Evolutionary conservation across 2,113 vertebrate genomes (phyloP).

Genomic region (Shinisaurus crocodilurus): DNA sequence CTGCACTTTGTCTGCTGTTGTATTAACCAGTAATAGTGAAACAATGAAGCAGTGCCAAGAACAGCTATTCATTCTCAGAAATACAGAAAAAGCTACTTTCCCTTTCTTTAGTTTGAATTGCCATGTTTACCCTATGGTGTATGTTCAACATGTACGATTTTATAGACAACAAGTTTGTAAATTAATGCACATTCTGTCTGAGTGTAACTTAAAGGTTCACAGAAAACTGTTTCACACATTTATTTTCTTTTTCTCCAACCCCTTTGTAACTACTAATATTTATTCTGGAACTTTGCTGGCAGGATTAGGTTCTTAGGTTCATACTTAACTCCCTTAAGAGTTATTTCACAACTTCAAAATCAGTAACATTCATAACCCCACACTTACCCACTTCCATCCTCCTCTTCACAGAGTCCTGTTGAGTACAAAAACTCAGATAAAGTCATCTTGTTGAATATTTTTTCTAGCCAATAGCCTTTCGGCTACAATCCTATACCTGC

Average conservation of each 20-base stretch:
- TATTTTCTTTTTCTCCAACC: constrained; percentile 1
- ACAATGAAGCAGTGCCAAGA: constrained; percentile 70
- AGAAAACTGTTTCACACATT: constrained; percentile 24
- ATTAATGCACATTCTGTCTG: constrained; percentile 59
- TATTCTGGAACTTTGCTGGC: neutral
- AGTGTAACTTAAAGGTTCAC: constrained; percentile 53
- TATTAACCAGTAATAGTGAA: constrained; percentile 87
- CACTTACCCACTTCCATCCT: neutral
- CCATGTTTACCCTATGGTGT: constrained; percentile 49
- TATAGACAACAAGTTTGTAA: constrained; percentile 65
- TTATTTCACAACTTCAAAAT: neutral
- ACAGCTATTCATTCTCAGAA: constrained; percentile 71
- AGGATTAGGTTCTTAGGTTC: neutral
- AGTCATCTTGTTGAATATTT: neutral
- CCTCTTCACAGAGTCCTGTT: neutral
- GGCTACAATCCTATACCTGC: neutral
- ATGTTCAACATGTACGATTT: constrained; percentile 61
- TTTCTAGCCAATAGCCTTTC: constrained; percentile 7
- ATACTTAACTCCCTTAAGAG: neutral
- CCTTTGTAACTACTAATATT: constrained; percentile 9
- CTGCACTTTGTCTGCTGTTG: constrained; percentile 76
- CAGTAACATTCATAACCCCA: neutral
- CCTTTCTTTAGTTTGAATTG: constrained; percentile 69
- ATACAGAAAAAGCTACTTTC: constrained; percentile 68
- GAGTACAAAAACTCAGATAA: neutral